Percentiles rank a stretch among this genome's conserved stretches.
phyloP scores from a whole-genome alignment of 2,888 invertebrate species.

The Nemotelus nigrinus region DNA sequence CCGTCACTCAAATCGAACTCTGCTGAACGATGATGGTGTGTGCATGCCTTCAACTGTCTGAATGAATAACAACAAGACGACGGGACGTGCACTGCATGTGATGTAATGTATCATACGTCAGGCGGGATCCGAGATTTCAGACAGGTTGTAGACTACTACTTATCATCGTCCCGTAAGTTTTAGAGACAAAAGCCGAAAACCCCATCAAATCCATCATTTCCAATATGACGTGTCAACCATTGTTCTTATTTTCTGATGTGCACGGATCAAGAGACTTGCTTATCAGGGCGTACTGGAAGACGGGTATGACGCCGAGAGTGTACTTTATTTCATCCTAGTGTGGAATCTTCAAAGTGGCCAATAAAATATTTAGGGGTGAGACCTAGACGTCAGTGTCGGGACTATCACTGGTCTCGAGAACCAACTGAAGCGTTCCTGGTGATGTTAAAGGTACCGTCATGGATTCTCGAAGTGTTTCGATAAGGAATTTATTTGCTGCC shows the following conservation, averaged over 20 bases:
- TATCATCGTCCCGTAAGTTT: not conserved
- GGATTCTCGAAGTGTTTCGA: too few relatives aligned
- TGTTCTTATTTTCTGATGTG: not conserved
- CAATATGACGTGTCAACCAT: constrained; percentile 10
- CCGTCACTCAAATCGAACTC: too few relatives aligned
- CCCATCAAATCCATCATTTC: constrained; percentile 27
- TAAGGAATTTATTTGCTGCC: too few relatives aligned
- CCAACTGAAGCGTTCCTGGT: too few relatives aligned
- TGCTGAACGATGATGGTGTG: too few relatives aligned
- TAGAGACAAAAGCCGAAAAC: constrained; percentile 25
- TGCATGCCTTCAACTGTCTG: too few relatives aligned
- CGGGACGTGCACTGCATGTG: constrained; percentile 10
- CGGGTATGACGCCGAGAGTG: not conserved
- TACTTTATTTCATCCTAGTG: not conserved
- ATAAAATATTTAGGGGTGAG: too few relatives aligned
- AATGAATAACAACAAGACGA: too few relatives aligned
- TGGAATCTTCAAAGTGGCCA: not conserved
- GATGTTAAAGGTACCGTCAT: too few relatives aligned
- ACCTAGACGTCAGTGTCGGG: too few relatives aligned
- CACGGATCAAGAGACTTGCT: not conserved
- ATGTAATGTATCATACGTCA: constrained; percentile 14
- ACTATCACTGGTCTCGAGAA: too few relatives aligned
- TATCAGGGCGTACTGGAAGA: not conserved
- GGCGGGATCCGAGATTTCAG: not conserved
- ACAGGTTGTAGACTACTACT: constrained; percentile 20